Conservation (phyloP, 2,797 vertebrate genomes). For the Gymnoscopelus microlampas region DNA sequence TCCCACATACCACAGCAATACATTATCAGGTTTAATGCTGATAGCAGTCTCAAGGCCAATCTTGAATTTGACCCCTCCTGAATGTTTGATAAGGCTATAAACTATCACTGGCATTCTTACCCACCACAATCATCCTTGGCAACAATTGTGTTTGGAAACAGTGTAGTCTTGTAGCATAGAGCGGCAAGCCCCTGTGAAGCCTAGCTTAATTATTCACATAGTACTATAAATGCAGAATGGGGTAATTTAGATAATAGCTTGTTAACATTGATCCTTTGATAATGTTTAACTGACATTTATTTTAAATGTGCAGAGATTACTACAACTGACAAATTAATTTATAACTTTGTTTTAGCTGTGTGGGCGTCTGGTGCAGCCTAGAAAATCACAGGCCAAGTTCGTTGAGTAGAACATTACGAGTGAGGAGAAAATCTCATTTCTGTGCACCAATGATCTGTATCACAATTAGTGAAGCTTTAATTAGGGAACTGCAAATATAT, state of each 20-base stretch:
- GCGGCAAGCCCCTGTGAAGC: background rate
- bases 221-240: background rate
- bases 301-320: background rate
- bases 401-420: too few species aligned
- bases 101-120: background rate
- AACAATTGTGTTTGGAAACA: background rate
- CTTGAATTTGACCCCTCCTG: background rate
- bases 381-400: background rate
- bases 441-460: too few species aligned
- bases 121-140: background rate
- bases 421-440: too few species aligned
- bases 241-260: constrained; percentile 5
- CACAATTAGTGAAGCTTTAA: constrained; percentile 18
- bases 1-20: background rate
- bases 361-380: background rate
- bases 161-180: background rate
- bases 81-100: constrained; percentile 16
- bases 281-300: background rate
- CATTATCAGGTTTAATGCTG: constrained; percentile 21
- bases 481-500: background rate
- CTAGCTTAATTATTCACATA: constrained; percentile 13
- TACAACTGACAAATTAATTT: background rate
- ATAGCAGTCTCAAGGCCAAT: background rate
- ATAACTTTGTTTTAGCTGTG: background rate
- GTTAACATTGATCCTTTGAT: constrained; percentile 3